Base-by-base conservation (phyloP, 2,888 invertebrate species). In the Andrena trimmerana region DNA sequence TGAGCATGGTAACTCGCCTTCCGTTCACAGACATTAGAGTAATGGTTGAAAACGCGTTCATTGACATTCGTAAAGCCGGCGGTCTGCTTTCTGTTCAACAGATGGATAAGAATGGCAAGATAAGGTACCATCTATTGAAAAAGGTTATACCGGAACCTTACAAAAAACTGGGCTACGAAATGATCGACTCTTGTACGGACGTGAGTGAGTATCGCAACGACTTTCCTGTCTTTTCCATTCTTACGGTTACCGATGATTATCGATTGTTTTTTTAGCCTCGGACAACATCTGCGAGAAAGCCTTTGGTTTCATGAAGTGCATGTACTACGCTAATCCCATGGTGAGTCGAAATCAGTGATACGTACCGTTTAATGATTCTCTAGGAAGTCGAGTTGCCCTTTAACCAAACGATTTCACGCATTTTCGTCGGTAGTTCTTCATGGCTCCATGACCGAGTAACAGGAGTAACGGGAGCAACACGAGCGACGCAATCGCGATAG, bases 271-370 rank as follows among this genome's bases (percentile, higher is more conserved):
- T 66, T 89, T 73, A 93, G 93, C 83, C 66, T 91, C 90, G 24
- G 67, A 70, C 0, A 90, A 94, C 67, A 74, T 86, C 13, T 94
- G 93, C 70, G 90, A 91, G 0, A 78, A 84, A 27, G 85, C 91
- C 0, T 89, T 79, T 54, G 90, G 91, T 29, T 80, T 93, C 31
- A 89, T 91, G 69, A 90, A 89, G 36, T 94, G 94, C 83, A 85
- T 92, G 82, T 92, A 88, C 74, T 71, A 88, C 3, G 78, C 85
- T 1, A 90, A 90, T 86, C 92, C 93, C 1, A 83, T 87, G 83
- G 93, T 93, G 86, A 80, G 83, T 85, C 10, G 16, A 42, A 42
- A 42, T 42, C 42, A 42, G 42, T 13, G 13, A 31, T 16, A 2
- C 24, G 62, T 31, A 42, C 13, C 24, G 10, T 31, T 29, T 20